These are phyloP conservation scores for Phlogophora meticulosa DNA, from an alignment of 2,888 invertebrate genomes.

Conservation along the genomic window DNA sequence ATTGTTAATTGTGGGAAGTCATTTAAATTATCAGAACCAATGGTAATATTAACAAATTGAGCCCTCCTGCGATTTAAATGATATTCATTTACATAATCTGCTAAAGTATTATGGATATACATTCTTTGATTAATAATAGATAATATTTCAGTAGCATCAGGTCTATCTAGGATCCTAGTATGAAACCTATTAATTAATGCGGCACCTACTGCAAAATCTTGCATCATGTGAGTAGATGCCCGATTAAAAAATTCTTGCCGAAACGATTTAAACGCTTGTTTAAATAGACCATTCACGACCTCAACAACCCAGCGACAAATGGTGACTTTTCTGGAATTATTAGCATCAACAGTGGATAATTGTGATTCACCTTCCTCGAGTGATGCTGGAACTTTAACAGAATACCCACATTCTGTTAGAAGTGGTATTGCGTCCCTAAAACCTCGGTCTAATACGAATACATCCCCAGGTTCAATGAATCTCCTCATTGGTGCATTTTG, in stretches of 20 bases:
- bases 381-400: too few species aligned
- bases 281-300: neutral
- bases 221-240: neutral
- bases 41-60: too few species aligned
- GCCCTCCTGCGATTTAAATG: constrained; percentile 22
- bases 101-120: neutral
- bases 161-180: too few species aligned
- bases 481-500: too few species aligned
- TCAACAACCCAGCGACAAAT: constrained; percentile 8
- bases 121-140: neutral
- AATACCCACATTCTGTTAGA: too few species aligned
- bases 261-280: neutral
- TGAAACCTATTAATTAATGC: neutral
- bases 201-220: neutral
- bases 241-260: constrained; percentile 6
- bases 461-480: too few species aligned
- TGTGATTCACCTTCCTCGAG: constrained; percentile 9
- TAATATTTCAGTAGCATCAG: too few species aligned
- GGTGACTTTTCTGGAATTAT: neutral
- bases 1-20: neutral
- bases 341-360: constrained; percentile 1
- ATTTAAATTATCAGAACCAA: too few species aligned
- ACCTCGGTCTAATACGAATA: too few species aligned
- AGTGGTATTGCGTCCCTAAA: too few species aligned
- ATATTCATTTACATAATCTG: constrained; percentile 1